phyloP scores from a whole-genome alignment of 2,797 vertebrate species.

The Chaetophractus vellerosus region DNA sequence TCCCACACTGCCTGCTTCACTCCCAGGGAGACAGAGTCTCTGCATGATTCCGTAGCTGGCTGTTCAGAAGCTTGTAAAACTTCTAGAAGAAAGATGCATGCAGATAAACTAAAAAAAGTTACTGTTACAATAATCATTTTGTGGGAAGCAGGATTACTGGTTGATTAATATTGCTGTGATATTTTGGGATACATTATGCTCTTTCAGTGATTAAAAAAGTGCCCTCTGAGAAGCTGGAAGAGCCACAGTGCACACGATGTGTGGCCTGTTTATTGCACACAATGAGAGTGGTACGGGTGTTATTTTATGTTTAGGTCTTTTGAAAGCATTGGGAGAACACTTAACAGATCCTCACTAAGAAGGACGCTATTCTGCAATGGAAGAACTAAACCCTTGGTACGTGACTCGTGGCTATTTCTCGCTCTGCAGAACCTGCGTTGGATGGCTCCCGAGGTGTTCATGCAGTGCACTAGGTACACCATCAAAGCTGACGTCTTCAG shows the following conservation, averaged over 20 bases:
- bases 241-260: neutral
- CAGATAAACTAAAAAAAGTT: neutral
- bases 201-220: neutral
- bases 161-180: neutral
- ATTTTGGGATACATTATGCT: neutral
- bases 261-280: neutral
- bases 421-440: slow-evolving; percentile 95
- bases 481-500: slow-evolving; percentile 98
- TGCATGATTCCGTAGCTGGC: neutral
- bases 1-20: neutral
- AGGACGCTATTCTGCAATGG: neutral
- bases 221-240: neutral
- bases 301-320: neutral
- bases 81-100: neutral
- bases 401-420: neutral
- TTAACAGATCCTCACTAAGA: neutral
- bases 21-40: neutral
- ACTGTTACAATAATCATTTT: neutral
- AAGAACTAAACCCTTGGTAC: neutral
- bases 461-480: slow-evolving; percentile 96
- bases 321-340: neutral
- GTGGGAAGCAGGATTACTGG: neutral
- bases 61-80: neutral
- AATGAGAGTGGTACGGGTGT: neutral
- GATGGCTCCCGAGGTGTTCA: slow-evolving; percentile 99